A percentile compares a stretch with the other conserved stretches of the same genome.
phyloP scores from a whole-genome alignment of 2,797 vertebrate species.

The Gila robusta region DNA sequence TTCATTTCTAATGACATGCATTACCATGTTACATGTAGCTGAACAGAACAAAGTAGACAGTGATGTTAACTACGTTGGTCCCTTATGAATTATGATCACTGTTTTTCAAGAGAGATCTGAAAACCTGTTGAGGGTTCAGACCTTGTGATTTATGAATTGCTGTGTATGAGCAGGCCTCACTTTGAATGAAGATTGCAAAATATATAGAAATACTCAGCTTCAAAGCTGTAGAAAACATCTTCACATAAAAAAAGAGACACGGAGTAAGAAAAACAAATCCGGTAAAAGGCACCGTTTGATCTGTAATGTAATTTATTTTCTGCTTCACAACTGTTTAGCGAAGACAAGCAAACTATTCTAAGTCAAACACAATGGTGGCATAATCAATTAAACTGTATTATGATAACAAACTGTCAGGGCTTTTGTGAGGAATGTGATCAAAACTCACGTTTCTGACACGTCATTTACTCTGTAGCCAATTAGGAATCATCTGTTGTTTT shows the following conservation, averaged over 20 bases:
- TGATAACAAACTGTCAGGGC: conserved; percentile 4
- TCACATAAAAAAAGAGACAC: neutral
- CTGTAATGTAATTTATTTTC: conserved; percentile 13
- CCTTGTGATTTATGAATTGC: conserved; percentile 22
- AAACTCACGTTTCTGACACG: conserved; percentile 36
- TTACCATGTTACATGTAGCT: neutral
- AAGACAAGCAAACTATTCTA: conserved; percentile 41
- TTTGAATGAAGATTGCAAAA: conserved; percentile 22
- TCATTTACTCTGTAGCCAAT: conserved; percentile 56
- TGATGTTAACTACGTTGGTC: conserved; percentile 9
- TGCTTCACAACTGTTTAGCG: conserved; percentile 20
- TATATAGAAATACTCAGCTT: neutral
- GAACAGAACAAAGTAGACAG: neutral
- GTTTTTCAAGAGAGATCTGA: neutral
- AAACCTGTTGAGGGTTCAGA: conserved; percentile 9
- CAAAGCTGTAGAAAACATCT: conserved; percentile 31
- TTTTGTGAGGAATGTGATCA: conserved; percentile 16
- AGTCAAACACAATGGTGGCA: conserved; percentile 43
- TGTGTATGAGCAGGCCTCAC: neutral
- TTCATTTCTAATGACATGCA: neutral
- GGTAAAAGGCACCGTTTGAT: conserved; percentile 15
- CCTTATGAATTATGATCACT: neutral
- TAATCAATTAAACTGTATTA: conserved; percentile 48
- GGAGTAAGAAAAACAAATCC: conserved; percentile 4
- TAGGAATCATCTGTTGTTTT: conserved; percentile 52